Conservation (phyloP, 2,888 invertebrate genomes). For the Bruchidius siliquastri region DNA sequence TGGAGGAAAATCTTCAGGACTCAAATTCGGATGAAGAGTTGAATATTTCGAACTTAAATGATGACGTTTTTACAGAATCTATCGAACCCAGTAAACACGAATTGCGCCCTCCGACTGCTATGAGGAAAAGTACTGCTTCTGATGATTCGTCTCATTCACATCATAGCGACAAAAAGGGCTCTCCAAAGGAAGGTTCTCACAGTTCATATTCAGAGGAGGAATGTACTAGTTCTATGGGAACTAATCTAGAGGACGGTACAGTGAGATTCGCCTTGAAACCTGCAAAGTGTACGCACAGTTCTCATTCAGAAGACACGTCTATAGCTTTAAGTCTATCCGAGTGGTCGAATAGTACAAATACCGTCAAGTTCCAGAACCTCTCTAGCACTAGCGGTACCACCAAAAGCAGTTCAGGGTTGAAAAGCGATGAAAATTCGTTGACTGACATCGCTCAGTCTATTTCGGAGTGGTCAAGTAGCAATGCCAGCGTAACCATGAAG, state of each 20-base stretch:
- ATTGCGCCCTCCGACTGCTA: conserved; percentile 43
- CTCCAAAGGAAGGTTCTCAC: conserved; percentile 48
- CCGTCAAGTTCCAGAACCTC: conserved; percentile 73
- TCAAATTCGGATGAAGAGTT: conserved; percentile 52
- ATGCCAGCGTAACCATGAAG: conserved; percentile 67
- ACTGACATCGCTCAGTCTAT: conserved; percentile 73
- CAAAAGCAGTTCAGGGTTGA: conserved; percentile 60
- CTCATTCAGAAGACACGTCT: conserved; percentile 83
- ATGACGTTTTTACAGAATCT: conserved; percentile 47
- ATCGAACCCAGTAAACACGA: conserved; percentile 37
- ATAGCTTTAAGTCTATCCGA: conserved; percentile 81
- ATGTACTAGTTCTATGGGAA: conserved; percentile 66
- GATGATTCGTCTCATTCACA: conserved; percentile 44
- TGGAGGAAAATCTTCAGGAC: conserved; percentile 39
- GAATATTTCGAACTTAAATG: conserved; percentile 46
- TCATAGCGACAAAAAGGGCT: conserved; percentile 35
- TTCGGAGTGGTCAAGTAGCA: conserved; percentile 78
- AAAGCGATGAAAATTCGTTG: conserved; percentile 74
- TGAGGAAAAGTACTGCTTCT: conserved; percentile 44
- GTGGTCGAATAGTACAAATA: conserved; percentile 84
- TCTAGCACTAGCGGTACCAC: conserved; percentile 58
- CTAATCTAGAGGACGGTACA: conserved; percentile 72
- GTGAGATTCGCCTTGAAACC: conserved; percentile 74
- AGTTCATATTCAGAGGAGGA: conserved; percentile 70
- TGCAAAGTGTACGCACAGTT: conserved; percentile 77